phyloP scores from a whole-genome alignment of 2,113 vertebrate species.

The Hemiprocne comata region DNA sequence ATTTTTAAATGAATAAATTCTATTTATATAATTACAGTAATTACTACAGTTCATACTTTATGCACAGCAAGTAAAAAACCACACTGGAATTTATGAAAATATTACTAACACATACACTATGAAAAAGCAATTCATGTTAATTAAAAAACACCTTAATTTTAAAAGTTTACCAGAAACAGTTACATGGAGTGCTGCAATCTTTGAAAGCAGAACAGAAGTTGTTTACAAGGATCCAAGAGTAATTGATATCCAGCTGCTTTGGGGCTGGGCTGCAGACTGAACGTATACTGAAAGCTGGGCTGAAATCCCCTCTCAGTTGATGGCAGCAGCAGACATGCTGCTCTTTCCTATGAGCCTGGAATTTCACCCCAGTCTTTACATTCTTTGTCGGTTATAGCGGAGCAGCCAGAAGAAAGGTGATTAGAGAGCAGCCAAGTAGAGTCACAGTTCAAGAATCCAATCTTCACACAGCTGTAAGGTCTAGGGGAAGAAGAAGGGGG shows the following conservation, averaged over 20 bases:
- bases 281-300: not conserved
- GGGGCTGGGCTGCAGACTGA: not conserved
- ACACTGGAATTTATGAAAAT: not conserved
- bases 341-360: not conserved
- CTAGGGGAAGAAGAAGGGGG: not conserved
- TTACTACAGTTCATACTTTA: slow-evolving; percentile 33
- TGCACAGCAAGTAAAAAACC: slow-evolving; percentile 28
- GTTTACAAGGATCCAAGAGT: not conserved
- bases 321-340: not conserved
- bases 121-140: slow-evolving; percentile 17
- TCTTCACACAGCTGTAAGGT: not conserved
- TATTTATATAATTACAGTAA: slow-evolving; percentile 58
- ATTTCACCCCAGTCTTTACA: slow-evolving; percentile 39
- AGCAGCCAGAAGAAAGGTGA: not conserved
- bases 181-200: not conserved
- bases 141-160: slow-evolving; percentile 9
- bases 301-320: not conserved
- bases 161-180: slow-evolving; percentile 15
- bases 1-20: slow-evolving; percentile 51
- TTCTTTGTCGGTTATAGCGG: not conserved
- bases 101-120: not conserved
- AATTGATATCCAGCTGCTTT: not conserved
- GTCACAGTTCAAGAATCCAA: not conserved
- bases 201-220: slow-evolving; percentile 10
- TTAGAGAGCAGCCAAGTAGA: not conserved